phyloP scores from a whole-genome alignment of 2,797 vertebrate genomes.

The Fratercula arctica region DNA sequence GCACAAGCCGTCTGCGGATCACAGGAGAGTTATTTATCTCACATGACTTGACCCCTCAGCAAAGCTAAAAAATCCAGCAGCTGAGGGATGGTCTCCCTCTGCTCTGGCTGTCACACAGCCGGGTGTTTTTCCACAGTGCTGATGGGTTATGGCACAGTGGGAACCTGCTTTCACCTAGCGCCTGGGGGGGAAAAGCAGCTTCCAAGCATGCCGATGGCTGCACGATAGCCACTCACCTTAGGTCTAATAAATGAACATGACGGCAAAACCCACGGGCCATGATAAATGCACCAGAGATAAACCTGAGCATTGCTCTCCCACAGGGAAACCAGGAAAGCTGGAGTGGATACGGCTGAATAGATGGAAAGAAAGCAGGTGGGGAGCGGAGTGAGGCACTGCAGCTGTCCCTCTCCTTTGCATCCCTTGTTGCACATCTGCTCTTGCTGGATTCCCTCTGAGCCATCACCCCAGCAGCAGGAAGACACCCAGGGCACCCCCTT shows the following conservation, averaged over 20 bases:
- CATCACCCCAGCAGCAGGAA: not conserved
- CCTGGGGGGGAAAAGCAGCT: not conserved
- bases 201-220: not conserved
- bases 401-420: not conserved
- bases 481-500: not conserved
- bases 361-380: rapidly evolving
- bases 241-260: not conserved
- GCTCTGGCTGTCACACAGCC: not conserved
- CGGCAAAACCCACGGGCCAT: not conserved
- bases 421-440: not conserved
- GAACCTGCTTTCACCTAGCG: not conserved
- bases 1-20: not conserved
- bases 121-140: conserved; percentile 4
- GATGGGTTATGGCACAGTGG: not conserved
- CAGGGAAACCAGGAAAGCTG: conserved; percentile 3
- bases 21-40: not conserved
- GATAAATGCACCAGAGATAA: not conserved
- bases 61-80: not conserved
- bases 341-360: not conserved
- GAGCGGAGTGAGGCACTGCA: not conserved
- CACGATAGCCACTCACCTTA: not conserved
- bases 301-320: not conserved
- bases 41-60: not conserved
- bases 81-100: not conserved
- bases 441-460: not conserved